These are phyloP conservation scores for Chromobotia macracanthus DNA, from an alignment of 2,797 vertebrate species.

Conservation along the genomic window DNA sequence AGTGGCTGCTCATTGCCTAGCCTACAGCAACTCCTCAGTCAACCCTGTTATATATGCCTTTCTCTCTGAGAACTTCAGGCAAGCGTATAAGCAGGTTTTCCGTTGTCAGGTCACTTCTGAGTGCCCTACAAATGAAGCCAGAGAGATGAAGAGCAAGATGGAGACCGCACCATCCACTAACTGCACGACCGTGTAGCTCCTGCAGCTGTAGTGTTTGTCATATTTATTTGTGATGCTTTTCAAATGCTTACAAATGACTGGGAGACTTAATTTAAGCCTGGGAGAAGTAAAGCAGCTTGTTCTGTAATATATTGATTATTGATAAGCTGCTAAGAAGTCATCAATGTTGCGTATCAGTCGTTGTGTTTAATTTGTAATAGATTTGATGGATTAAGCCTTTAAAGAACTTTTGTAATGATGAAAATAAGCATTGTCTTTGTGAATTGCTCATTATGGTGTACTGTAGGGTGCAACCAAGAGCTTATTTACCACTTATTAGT, in stretches of 20 bases:
- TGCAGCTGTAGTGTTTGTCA: not conserved
- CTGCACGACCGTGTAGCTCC: conserved; percentile 88
- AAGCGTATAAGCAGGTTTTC: conserved; percentile 97
- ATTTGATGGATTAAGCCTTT: not conserved
- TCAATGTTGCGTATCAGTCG: not conserved
- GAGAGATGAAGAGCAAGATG: conserved; percentile 84
- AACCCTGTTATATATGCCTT: conserved; percentile 98
- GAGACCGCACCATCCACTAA: conserved; percentile 91
- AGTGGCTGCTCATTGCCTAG: conserved; percentile 91
- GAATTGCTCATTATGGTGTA: not conserved
- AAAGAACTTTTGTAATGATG: not conserved
- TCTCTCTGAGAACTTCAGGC: conserved; percentile 96
- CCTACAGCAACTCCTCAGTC: conserved; percentile 97
- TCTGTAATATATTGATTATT: not conserved
- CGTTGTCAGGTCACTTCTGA: conserved; percentile 78
- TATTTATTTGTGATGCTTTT: not conserved
- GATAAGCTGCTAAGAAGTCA: not conserved
- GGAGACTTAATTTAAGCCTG: not conserved
- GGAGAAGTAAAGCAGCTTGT: not conserved
- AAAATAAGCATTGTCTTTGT: conserved; percentile 20
- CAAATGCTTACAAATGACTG: not conserved
- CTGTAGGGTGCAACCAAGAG: not conserved
- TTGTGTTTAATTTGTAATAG: not conserved
- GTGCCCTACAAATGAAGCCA: conserved; percentile 78
- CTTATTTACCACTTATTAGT: not conserved